Evolutionary conservation across 1,140 invertebrate species (phyloP), one percentile per base, ranked within the genome.

Genomic region (Aphidius ervi): DNA sequence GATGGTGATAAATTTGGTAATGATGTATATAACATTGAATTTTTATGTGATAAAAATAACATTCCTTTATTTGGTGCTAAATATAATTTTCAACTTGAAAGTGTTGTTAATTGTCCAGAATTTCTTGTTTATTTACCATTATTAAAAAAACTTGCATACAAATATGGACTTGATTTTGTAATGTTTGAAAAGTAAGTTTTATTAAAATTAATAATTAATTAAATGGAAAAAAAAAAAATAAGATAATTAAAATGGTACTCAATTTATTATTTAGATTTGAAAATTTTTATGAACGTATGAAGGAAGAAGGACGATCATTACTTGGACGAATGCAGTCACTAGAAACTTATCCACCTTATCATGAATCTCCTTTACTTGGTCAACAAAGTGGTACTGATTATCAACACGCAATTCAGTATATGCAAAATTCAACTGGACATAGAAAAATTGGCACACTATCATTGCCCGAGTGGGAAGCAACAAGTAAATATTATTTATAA

Each of bases 51-150:
- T 68, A 81, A 83, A 39, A 81, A 86, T 65, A 81, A 86, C 47
- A 84, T 86, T 9, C 85, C 87, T 67, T 74, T 99, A 9, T 99
- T 99, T 84, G 97, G 97, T 47, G 94, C 91, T 42, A 94, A 95
- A 77, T 98, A 99, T 82, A 87, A 96, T 77, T 99, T 99, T 76
- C 87, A 94, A 72, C 79, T 99, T 55, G 94, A 98, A 73, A 95
- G 92, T 47, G 94, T 97, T 10, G 97, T 99, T 0, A 88, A 99
- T 76, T 99, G 97, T 82, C 97, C 97, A 37, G 97, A 99, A 77
- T 99, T 98, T 83, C 81, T 99, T 40, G 95, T 99, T 10, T 88
- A 98, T 79, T 93, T 98, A 77, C 91, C 93, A 37, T 82, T 88
- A 5, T 82, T 99, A 58, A 80, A 87, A 64, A 91, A 93, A 76